Conservation (phyloP, 2,113 vertebrate species). For the Cichladusa arquata region DNA sequence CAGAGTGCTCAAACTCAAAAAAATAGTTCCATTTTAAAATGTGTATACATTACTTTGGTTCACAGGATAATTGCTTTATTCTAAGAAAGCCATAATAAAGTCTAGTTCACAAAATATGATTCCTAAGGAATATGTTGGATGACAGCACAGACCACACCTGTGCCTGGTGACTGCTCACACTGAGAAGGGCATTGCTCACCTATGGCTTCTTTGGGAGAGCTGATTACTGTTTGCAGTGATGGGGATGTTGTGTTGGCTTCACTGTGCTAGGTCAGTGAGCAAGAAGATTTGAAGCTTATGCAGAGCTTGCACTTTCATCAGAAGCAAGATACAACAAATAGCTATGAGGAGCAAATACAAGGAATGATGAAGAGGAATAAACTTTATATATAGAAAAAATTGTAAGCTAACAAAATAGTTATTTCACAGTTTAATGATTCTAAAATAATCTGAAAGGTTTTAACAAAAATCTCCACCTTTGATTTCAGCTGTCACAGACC, state of each 20-base stretch:
- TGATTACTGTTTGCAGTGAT: neutral
- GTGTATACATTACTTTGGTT: neutral
- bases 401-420: neutral
- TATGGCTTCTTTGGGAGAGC: neutral
- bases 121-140: neutral
- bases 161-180: neutral
- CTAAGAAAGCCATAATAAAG: neutral
- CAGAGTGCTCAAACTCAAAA: neutral
- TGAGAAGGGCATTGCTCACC: neutral
- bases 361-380: neutral
- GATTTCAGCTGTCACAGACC: neutral
- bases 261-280: neutral
- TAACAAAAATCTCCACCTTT: neutral
- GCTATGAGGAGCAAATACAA: neutral
- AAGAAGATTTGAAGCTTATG: neutral
- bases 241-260: neutral
- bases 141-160: neutral
- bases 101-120: neutral
- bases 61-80: neutral
- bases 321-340: neutral
- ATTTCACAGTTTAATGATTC: constrained; percentile 22
- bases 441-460: constrained; percentile 7
- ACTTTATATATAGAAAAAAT: neutral
- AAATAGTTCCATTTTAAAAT: neutral
- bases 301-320: neutral